Conservation (phyloP, 2,113 vertebrate species). For the Carassius gibelio region DNA sequence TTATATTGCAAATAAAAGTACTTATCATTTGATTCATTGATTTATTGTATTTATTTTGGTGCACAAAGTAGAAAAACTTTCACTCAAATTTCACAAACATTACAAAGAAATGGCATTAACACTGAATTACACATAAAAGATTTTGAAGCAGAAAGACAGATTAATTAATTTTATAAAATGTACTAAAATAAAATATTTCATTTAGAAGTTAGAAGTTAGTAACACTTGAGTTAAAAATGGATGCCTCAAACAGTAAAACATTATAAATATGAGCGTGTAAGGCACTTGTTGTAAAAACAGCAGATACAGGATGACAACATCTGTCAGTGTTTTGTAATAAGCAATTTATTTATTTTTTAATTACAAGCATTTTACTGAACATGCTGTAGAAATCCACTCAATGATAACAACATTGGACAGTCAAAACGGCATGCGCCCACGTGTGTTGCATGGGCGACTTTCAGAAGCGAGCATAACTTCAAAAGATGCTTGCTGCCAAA, state of each 20-base stretch:
- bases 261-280: neutral
- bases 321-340: slow-evolving; percentile 1
- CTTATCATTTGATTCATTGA: too few relatives aligned
- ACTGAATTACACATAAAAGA: too few relatives aligned
- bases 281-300: neutral
- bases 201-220: too few relatives aligned
- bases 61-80: too few relatives aligned
- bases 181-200: too few relatives aligned
- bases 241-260: neutral
- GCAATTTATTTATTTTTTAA: neutral
- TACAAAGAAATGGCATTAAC: too few relatives aligned
- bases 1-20: too few relatives aligned
- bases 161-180: too few relatives aligned
- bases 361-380: neutral
- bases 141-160: too few relatives aligned
- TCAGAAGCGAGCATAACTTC: neutral
- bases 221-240: neutral
- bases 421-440: neutral
- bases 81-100: too few relatives aligned
- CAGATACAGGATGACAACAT: neutral
- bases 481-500: neutral
- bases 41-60: too few relatives aligned
- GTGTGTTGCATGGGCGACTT: neutral
- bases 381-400: neutral
- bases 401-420: neutral